Evolutionary conservation across 1,140 invertebrate genomes (phyloP).

Genomic region (Brachionus manjavacas): DNA sequence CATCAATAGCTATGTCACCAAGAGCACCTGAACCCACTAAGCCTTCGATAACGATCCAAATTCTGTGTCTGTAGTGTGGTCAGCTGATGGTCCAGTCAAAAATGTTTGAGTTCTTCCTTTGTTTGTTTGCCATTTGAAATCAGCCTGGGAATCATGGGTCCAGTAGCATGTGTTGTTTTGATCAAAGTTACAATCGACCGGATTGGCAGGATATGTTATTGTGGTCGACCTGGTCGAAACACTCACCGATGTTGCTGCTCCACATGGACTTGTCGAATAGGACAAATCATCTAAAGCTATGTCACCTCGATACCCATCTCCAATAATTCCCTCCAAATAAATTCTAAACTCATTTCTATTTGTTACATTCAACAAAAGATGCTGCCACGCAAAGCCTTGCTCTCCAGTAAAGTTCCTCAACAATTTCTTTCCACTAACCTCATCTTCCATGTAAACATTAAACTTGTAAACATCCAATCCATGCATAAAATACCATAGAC

Average conservation of each 20-base stretch:
- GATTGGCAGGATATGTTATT: not conserved
- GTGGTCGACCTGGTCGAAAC: slow-evolving; percentile 35
- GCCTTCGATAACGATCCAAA: slow-evolving; percentile 59
- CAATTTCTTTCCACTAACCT: not conserved
- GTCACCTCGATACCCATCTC: slow-evolving; percentile 46
- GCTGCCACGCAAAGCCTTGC: slow-evolving; percentile 50
- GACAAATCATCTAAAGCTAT: slow-evolving; percentile 49
- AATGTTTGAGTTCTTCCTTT: slow-evolving; percentile 45
- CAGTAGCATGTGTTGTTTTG: slow-evolving; percentile 46
- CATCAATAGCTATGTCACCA: slow-evolving; percentile 51
- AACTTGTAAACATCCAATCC: slow-evolving; percentile 23
- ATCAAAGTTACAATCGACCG: slow-evolving; percentile 46
- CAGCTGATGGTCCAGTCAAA: slow-evolving; percentile 47
- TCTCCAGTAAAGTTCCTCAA: slow-evolving; percentile 46
- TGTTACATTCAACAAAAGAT: slow-evolving; percentile 47
- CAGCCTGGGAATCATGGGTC: slow-evolving; percentile 46
- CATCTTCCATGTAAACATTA: not conserved
- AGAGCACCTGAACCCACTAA: slow-evolving; percentile 44
- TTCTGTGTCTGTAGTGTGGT: slow-evolving; percentile 48
- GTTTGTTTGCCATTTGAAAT: slow-evolving; percentile 48
- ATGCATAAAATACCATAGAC: slow-evolving; percentile 41
- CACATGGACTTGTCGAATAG: slow-evolving; percentile 9
- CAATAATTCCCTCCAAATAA: slow-evolving; percentile 18
- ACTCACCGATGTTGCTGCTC: not conserved
- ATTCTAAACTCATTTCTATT: slow-evolving; percentile 41